Conservation (phyloP, 2,113 vertebrate species). For the Microcebus tavaratra region DNA sequence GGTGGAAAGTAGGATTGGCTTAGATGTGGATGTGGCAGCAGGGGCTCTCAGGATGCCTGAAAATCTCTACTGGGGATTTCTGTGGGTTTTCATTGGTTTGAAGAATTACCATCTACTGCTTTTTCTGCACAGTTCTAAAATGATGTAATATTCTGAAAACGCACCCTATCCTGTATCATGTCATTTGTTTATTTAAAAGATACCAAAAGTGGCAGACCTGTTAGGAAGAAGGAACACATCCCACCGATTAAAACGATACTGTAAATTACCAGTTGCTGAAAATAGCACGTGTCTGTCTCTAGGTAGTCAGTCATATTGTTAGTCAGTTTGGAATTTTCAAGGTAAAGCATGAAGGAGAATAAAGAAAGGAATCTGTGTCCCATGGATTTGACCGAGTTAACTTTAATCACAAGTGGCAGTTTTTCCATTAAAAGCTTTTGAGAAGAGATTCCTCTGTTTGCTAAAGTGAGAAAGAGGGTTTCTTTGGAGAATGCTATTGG, state of each 20-base stretch:
- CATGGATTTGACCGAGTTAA: not conserved
- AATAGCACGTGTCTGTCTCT: not conserved
- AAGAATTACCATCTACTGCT: not conserved
- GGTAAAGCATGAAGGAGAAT: not conserved
- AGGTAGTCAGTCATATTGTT: not conserved
- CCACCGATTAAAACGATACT: not conserved
- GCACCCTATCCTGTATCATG: not conserved
- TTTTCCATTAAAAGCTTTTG: not conserved
- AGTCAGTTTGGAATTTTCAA: constrained; percentile 11
- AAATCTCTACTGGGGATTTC: not conserved
- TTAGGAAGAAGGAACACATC: not conserved
- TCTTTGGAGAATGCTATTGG: not conserved
- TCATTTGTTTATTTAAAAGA: constrained; percentile 39
- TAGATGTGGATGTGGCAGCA: not conserved
- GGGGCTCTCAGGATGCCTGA: not conserved
- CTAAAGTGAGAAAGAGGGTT: not conserved
- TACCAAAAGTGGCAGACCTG: constrained; percentile 14
- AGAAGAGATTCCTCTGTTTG: not conserved
- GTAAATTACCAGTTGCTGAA: constrained; percentile 11
- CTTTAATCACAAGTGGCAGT: constrained; percentile 8
- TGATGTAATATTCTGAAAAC: constrained; percentile 5
- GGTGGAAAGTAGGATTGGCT: not conserved
- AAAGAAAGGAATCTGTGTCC: not conserved
- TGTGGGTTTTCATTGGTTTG: not conserved
- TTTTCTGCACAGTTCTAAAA: not conserved